These are phyloP conservation scores for Andrena dorsata DNA, from an alignment of 2,888 invertebrate genomes.

Conservation along the genomic window DNA sequence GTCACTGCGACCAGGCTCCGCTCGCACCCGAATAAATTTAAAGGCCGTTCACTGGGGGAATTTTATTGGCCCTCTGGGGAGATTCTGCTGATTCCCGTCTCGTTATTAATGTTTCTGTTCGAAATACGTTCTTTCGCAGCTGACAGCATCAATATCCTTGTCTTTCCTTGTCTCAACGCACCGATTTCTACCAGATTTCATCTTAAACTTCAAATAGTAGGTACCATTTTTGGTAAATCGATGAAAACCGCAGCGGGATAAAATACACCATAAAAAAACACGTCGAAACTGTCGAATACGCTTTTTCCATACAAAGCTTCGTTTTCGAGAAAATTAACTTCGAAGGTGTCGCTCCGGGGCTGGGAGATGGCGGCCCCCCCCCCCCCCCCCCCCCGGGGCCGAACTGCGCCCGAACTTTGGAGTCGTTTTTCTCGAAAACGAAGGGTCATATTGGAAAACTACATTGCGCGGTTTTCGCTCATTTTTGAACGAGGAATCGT, in stretches of 20 bases:
- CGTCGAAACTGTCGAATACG: too few species aligned
- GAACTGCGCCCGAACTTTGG: not conserved
- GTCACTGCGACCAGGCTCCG: conserved; percentile 31
- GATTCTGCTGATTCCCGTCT: conserved; percentile 13
- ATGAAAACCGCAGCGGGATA: too few species aligned
- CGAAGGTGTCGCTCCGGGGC: not conserved
- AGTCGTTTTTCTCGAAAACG: conserved; percentile 5
- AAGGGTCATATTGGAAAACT: not conserved
- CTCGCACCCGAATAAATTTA: conserved; percentile 48
- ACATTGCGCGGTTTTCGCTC: not conserved
- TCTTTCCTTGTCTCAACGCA: too few species aligned
- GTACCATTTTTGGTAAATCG: too few species aligned
- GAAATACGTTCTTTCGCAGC: not conserved
- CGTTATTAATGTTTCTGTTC: conserved; percentile 21
- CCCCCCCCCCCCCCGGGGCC: not conserved
- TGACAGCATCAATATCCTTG: not conserved
- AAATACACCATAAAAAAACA: too few species aligned
- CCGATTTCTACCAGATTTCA: too few species aligned
- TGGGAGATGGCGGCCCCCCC: too few species aligned
- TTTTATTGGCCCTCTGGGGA: conserved; percentile 38
- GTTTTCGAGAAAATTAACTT: too few species aligned
- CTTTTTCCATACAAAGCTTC: too few species aligned
- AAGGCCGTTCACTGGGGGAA: conserved; percentile 26
- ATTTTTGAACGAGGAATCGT: not conserved
- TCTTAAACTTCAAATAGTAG: too few species aligned